These are phyloP conservation scores for Macquaria ambigua DNA, from an alignment of 2,113 vertebrate genomes.

Conservation along the genomic window DNA sequence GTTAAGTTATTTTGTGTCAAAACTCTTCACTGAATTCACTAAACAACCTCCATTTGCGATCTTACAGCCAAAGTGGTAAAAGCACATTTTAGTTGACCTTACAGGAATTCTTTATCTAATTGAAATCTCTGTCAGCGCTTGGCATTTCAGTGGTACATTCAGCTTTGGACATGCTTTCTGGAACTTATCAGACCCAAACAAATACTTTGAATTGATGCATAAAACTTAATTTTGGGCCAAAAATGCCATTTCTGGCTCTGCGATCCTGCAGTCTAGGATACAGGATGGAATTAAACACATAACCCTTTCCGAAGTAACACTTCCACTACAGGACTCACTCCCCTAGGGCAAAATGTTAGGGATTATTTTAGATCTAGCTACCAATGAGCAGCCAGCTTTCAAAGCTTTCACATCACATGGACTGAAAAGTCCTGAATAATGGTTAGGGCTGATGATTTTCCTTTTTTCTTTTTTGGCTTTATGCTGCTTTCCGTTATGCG, in stretches of 20 bases:
- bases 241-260: background rate
- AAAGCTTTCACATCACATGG: conserved; percentile 18
- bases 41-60: background rate
- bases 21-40: background rate
- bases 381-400: conserved; percentile 19
- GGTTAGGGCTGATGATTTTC: background rate
- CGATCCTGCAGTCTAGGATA: background rate
- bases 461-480: background rate
- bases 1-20: background rate
- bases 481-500: background rate
- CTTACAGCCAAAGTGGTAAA: background rate
- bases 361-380: conserved; percentile 58
- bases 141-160: conserved; percentile 32
- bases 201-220: conserved; percentile 20
- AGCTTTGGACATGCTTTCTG: conserved; percentile 27
- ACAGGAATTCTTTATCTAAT: conserved; percentile 35
- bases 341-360: conserved; percentile 32
- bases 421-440: conserved; percentile 17
- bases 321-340: background rate
- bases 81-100: conserved; percentile 24
- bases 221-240: background rate
- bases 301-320: background rate
- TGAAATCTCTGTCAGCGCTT: conserved; percentile 29
- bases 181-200: conserved; percentile 43
- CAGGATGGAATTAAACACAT: conserved; percentile 28